A percentile compares a stretch with the other conserved stretches of the same genome.
Conservation (phyloP, 2,797 vertebrate genomes). For the Lagodon rhomboides region DNA sequence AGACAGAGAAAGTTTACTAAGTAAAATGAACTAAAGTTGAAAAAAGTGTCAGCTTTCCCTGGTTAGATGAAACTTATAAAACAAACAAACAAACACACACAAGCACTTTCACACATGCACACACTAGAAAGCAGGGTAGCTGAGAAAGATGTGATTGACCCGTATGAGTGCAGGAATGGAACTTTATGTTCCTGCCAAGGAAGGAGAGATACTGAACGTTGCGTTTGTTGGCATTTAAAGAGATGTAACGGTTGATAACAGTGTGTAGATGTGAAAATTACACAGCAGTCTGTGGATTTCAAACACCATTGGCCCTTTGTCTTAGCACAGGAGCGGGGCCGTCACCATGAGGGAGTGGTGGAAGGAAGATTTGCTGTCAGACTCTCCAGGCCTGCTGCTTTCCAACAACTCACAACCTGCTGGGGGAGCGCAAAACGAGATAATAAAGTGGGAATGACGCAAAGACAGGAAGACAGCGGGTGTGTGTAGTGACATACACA, state of each 20-base stretch:
- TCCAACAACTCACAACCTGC: constrained; percentile 8
- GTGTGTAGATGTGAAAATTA: constrained; percentile 8
- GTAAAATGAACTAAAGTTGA: not conserved
- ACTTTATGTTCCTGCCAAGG: not conserved
- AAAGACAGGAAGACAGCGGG: not conserved
- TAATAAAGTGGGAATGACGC: not conserved
- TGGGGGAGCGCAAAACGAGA: constrained; percentile 31
- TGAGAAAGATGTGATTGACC: constrained; percentile 2
- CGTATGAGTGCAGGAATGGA: not conserved
- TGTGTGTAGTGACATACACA: not conserved
- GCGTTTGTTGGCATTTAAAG: not conserved
- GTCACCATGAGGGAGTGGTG: not conserved
- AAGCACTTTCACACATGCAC: not conserved
- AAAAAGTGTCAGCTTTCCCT: not conserved
- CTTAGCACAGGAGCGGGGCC: not conserved
- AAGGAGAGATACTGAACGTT: constrained; percentile 2
- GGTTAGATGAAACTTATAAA: not conserved
- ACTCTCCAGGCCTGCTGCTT: constrained; percentile 18
- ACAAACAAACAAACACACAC: not conserved
- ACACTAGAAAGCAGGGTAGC: not conserved
- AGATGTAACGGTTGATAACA: constrained; percentile 16
- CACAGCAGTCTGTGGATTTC: constrained; percentile 4
- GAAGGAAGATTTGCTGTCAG: constrained; percentile 21
- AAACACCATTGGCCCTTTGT: constrained; percentile 10
- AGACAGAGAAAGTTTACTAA: not conserved